These are phyloP conservation scores for Egretta garzetta DNA, from an alignment of 2,113 vertebrate species.

Conservation along the genomic window DNA sequence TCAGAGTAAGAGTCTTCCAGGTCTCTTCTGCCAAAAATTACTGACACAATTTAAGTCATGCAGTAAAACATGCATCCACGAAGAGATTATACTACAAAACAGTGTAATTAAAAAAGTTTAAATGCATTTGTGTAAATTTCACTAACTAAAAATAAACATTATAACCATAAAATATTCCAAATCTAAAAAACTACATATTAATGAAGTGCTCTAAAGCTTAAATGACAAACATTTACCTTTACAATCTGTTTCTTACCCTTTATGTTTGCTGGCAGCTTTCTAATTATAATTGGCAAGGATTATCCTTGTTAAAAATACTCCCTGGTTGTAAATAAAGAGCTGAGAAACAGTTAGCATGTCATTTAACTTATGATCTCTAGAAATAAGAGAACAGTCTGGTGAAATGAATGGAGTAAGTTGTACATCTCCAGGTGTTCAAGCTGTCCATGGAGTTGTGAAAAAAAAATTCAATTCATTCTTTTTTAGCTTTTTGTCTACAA, in stretches of 20 bases:
- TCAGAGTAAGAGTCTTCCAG: neutral
- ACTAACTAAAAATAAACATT: neutral
- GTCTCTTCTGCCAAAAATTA: neutral
- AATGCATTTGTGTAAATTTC: neutral
- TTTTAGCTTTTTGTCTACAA: neutral
- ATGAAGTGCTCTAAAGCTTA: neutral
- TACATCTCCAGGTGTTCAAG: neutral
- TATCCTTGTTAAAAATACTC: neutral
- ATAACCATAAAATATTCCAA: neutral
- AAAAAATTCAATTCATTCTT: neutral
- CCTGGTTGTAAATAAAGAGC: neutral
- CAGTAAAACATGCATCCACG: neutral
- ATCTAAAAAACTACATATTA: neutral
- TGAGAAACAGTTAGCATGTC: neutral
- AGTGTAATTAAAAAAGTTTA: neutral
- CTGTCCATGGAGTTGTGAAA: neutral
- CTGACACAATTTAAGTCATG: neutral
- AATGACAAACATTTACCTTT: neutral
- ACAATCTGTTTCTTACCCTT: neutral
- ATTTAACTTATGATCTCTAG: neutral
- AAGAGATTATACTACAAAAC: neutral
- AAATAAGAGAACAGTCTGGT: neutral
- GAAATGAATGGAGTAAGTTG: neutral
- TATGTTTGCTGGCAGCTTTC: neutral
- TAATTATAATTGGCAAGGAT: neutral